Percentiles rank a stretch among this genome's conserved stretches.
phyloP scores from a whole-genome alignment of 2,113 vertebrate species.

The Corythornis vintsioides region DNA sequence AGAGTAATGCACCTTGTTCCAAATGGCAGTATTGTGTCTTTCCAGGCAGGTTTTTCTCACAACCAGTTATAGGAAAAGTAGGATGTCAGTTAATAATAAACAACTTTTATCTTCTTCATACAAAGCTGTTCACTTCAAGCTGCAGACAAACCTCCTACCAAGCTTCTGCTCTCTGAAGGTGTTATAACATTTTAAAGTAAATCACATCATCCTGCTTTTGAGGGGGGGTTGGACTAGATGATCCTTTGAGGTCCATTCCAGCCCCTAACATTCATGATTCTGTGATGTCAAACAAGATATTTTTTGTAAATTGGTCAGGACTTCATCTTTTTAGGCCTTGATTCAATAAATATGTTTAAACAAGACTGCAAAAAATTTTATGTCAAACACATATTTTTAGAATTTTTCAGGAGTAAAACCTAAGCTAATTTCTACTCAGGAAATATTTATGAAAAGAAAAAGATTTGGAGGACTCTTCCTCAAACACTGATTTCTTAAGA shows the following conservation, averaged over 20 bases:
- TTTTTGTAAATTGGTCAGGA: background rate
- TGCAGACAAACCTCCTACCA: background rate
- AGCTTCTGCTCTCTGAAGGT: background rate
- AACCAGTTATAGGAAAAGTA: background rate
- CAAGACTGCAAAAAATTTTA: background rate
- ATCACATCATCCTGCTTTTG: too few species aligned
- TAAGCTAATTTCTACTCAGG: background rate
- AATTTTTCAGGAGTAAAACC: background rate
- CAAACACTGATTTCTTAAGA: background rate
- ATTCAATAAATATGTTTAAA: background rate
- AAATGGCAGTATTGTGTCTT: background rate
- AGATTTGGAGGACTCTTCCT: background rate
- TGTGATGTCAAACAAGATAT: background rate
- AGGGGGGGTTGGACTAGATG: too few species aligned
- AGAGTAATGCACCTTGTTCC: background rate
- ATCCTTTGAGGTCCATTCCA: too few species aligned
- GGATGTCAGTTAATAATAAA: background rate
- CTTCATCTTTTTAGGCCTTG: background rate
- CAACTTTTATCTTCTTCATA: background rate
- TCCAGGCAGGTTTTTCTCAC: background rate
- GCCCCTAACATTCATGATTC: too few species aligned
- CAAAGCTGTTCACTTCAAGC: background rate
- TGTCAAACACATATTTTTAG: background rate
- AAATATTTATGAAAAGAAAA: background rate
- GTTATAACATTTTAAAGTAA: background rate